Evolutionary conservation across 2,113 vertebrate genomes (phyloP).

Genomic region (Cyanoderma ruficeps): DNA sequence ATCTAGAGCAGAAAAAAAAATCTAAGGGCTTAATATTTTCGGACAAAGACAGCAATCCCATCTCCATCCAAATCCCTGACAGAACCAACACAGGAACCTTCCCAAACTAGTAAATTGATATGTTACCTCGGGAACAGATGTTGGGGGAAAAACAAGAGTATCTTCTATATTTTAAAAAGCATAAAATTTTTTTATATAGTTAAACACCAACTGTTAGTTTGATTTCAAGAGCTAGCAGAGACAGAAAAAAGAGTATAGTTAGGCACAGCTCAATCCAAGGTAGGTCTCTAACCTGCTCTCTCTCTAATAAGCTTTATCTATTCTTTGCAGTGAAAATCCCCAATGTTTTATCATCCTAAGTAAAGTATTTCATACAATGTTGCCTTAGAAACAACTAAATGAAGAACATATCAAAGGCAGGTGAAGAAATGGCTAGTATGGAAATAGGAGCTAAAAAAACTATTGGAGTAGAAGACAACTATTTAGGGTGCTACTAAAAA

Average conservation of each 20-base stretch:
- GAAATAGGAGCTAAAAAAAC: background rate
- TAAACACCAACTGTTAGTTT: background rate
- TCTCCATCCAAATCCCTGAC: background rate
- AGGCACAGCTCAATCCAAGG: background rate
- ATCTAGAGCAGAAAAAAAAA: background rate
- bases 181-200: background rate
- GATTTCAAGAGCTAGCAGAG: background rate
- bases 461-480: background rate
- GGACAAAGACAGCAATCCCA: background rate
- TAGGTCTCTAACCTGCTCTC: background rate
- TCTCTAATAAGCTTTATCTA: background rate
- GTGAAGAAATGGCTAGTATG: background rate
- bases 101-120: background rate
- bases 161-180: background rate
- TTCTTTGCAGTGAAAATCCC: background rate
- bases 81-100: background rate
- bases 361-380: background rate
- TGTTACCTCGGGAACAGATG: background rate
- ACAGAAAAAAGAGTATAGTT: background rate
- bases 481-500: background rate
- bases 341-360: background rate
- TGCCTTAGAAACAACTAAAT: background rate
- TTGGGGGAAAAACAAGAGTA: background rate
- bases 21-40: background rate
- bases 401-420: background rate